Conservation (phyloP, 1,140 invertebrate genomes). For the Magallana ariakensis region DNA sequence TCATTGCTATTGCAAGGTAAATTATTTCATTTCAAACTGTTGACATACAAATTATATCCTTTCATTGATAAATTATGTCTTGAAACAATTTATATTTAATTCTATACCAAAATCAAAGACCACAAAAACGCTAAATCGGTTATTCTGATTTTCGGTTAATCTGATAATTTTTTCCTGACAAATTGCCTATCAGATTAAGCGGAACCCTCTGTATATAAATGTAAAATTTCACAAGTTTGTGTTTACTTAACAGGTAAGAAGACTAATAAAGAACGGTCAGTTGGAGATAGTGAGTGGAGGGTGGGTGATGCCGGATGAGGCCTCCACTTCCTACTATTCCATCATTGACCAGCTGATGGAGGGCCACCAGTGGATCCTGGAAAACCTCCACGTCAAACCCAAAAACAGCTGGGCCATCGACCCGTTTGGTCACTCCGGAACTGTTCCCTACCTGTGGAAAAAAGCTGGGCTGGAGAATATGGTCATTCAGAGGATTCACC, state of each 20-base stretch:
- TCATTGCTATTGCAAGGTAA: no score
- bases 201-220: no score
- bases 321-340: constrained; percentile 94
- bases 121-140: no score
- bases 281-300: constrained; percentile 97
- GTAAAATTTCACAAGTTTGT: no score
- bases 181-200: no score
- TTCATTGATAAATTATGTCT: no score
- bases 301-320: constrained; percentile 99
- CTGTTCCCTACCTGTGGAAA: constrained; percentile 93
- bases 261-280: constrained; percentile 89
- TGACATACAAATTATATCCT: no score
- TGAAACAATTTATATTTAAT: no score
- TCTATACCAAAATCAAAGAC: no score
- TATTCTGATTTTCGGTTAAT: no score
- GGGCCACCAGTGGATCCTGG: constrained; percentile 95
- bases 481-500: constrained; percentile 96
- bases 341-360: constrained; percentile 97
- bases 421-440: constrained; percentile 93
- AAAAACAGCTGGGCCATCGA: constrained; percentile 94
- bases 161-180: no score
- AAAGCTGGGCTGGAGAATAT: constrained; percentile 91
- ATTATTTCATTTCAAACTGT: no score
- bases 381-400: constrained; percentile 86
- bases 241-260: constrained; percentile 65